Evolutionary conservation across 2,113 vertebrate genomes (phyloP).

Genomic region (Solea solea): DNA sequence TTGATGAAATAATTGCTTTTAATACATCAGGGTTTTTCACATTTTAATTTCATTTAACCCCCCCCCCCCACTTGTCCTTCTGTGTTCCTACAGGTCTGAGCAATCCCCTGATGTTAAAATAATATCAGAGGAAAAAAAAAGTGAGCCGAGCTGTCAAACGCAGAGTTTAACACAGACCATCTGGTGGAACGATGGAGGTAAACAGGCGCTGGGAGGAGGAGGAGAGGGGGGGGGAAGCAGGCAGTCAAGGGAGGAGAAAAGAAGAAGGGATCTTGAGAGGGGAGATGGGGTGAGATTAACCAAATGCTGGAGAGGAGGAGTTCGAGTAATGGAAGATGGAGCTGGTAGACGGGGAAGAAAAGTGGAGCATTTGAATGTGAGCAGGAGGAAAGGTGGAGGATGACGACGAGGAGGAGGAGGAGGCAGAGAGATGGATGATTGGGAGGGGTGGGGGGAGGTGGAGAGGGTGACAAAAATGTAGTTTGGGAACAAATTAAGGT

Average conservation of each 20-base stretch:
- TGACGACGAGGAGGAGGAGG: constrained; percentile 34
- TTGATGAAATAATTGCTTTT: constrained; percentile 80
- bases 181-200: constrained; percentile 77
- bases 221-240: constrained; percentile 16
- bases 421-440: constrained; percentile 43
- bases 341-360: constrained; percentile 9
- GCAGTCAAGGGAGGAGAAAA: constrained; percentile 37
- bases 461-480: constrained; percentile 59
- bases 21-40: constrained; percentile 73
- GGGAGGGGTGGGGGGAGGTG: constrained; percentile 17
- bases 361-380: constrained; percentile 28
- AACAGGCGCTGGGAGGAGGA: constrained; percentile 60
- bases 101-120: constrained; percentile 74
- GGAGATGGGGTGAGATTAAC: constrained; percentile 56
- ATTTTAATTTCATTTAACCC: constrained; percentile 78
- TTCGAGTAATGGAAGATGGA: constrained; percentile 40
- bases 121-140: constrained; percentile 61
- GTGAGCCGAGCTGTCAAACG: constrained; percentile 73
- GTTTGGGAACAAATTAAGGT: constrained; percentile 68
- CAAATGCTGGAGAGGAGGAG: constrained; percentile 48
- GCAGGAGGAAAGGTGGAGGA: constrained; percentile 51
- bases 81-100: constrained; percentile 59
- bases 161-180: constrained; percentile 82
- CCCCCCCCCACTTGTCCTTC: constrained; percentile 58
- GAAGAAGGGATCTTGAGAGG: constrained; percentile 52